phyloP scores from a whole-genome alignment of 2,888 invertebrate species.

The Synergus umbraculus region DNA sequence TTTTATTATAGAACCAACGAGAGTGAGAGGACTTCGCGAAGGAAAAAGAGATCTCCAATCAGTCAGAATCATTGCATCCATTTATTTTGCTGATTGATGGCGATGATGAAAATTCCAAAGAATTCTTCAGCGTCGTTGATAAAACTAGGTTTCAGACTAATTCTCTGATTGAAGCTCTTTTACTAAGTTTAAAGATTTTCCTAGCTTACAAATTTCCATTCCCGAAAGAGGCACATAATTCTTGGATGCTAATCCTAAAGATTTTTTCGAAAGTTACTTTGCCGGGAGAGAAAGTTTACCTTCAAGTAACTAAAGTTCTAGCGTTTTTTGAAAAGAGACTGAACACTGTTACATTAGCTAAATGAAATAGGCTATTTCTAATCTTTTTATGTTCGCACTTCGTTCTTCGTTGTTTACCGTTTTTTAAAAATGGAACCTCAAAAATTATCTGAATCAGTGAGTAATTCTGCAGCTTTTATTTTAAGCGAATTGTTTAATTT shows the following conservation, averaged over 20 bases:
- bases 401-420: too few relatives aligned
- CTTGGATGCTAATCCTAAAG: too few relatives aligned
- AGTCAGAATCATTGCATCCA: not conserved
- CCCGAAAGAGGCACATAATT: too few relatives aligned
- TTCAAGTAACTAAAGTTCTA: too few relatives aligned
- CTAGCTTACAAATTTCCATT: too few relatives aligned
- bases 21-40: not conserved
- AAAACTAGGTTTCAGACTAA: too few relatives aligned
- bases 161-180: too few relatives aligned
- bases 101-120: not conserved
- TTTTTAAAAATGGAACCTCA: slow-evolving; percentile 16
- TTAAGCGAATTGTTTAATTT: slow-evolving; percentile 46
- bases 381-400: not conserved
- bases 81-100: not conserved
- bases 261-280: too few relatives aligned
- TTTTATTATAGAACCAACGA: not conserved
- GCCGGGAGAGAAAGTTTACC: too few relatives aligned
- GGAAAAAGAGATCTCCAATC: not conserved
- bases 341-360: not conserved
- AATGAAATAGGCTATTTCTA: not conserved
- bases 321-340: too few relatives aligned
- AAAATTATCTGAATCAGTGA: slow-evolving; percentile 9
- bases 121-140: not conserved
- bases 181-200: too few relatives aligned
- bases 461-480: slow-evolving; percentile 24